Evolutionary conservation across 2,797 vertebrate species (phyloP).

Genomic region (Cygnus olor): DNA sequence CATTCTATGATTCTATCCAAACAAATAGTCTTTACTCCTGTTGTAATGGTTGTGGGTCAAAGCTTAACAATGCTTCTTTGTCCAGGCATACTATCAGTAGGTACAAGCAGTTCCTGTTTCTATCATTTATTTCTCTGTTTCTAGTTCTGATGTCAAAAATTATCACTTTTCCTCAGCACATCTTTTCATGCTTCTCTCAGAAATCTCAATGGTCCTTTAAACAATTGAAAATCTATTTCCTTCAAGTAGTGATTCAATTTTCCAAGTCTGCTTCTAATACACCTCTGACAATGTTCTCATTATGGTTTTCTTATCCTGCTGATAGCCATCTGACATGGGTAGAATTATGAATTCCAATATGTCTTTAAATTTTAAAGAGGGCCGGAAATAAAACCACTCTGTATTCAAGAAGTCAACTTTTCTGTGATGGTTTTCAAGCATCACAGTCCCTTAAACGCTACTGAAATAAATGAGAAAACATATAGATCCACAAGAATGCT

Average conservation of each 20-base stretch:
- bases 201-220: conserved; percentile 3
- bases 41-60: background rate
- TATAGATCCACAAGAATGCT: background rate
- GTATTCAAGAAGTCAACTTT: background rate
- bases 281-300: background rate
- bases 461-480: background rate
- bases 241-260: conserved; percentile 20
- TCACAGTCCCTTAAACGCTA: background rate
- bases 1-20: background rate
- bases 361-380: conserved; percentile 1
- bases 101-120: background rate
- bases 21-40: background rate
- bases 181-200: background rate
- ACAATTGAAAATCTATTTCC: conserved; percentile 31
- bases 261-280: background rate
- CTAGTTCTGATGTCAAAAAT: background rate
- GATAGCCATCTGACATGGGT: background rate
- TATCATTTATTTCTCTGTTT: background rate
- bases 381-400: background rate
- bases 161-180: background rate
- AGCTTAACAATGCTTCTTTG: background rate
- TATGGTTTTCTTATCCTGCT: background rate
- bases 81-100: background rate
- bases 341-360: conserved; percentile 3
- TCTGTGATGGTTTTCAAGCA: background rate